Percentiles rank a stretch among this genome's conserved stretches.
Evolutionary conservation across 2,113 vertebrate genomes (phyloP).

Genomic region (Lynx canadensis): DNA sequence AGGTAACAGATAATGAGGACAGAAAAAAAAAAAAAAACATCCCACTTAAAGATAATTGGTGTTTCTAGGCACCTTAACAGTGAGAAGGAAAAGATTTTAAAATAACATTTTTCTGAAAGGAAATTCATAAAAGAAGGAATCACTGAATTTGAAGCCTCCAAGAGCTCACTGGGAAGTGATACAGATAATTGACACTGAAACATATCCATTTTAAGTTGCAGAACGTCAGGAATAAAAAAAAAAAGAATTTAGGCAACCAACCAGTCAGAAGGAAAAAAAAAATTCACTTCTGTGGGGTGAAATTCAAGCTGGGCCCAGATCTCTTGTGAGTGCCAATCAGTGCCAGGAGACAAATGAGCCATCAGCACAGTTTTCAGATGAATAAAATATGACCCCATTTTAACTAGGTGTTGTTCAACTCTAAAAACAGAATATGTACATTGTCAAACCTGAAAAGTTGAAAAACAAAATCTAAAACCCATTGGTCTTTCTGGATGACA

Average conservation of each 20-base stretch:
- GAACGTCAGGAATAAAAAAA: neutral
- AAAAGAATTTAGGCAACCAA: neutral
- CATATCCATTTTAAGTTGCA: slow-evolving; percentile 18
- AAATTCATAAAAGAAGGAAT: slow-evolving; percentile 38
- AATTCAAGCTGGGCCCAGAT: neutral
- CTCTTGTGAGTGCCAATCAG: neutral
- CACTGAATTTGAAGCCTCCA: neutral
- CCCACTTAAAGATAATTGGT: neutral
- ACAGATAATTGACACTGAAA: neutral
- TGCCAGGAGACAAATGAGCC: neutral
- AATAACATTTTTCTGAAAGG: neutral
- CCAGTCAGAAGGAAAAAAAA: neutral
- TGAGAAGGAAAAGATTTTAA: slow-evolving; percentile 15
- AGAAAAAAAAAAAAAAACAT: neutral
- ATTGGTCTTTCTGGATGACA: neutral
- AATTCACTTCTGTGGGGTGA: neutral
- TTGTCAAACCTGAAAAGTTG: neutral
- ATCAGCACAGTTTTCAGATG: neutral
- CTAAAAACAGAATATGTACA: neutral
- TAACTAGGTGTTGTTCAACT: neutral
- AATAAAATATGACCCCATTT: neutral
- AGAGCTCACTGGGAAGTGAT: neutral
- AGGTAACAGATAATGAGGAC: neutral
- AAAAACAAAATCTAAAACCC: neutral
- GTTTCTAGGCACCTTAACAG: neutral